Evolutionary conservation across 2,888 invertebrate species (phyloP).

Genomic region (Lagria hirta): DNA sequence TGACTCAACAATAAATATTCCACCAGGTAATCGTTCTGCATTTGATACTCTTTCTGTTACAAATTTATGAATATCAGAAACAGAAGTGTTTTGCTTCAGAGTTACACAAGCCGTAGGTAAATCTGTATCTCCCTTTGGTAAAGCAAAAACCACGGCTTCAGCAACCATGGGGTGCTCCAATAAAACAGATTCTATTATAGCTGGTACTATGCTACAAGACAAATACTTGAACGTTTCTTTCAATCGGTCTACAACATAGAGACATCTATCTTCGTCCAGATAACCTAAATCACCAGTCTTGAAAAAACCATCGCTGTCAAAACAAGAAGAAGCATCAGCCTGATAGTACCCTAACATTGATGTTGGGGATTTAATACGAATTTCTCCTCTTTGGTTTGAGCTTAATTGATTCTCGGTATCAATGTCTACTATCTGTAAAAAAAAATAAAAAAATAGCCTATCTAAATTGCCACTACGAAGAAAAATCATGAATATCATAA

Average conservation of each 20-base stretch:
- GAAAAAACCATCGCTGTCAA: slow-evolving; percentile 54
- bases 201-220: slow-evolving; percentile 52
- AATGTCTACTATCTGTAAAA: slow-evolving; percentile 33
- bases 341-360: slow-evolving; percentile 54
- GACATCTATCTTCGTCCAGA: slow-evolving; percentile 54
- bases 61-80: slow-evolving; percentile 34
- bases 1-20: slow-evolving; percentile 35
- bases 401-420: slow-evolving; percentile 35
- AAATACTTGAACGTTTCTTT: slow-evolving; percentile 57
- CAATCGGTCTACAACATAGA: slow-evolving; percentile 55
- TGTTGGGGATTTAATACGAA: slow-evolving; percentile 53
- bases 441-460: too few species aligned
- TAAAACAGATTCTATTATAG: slow-evolving; percentile 37
- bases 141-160: slow-evolving; percentile 38
- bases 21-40: slow-evolving; percentile 38
- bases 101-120: slow-evolving; percentile 37
- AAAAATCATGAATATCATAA: too few species aligned
- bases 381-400: slow-evolving; percentile 56
- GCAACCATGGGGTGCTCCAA: slow-evolving; percentile 39
- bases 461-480: too few species aligned
- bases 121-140: slow-evolving; percentile 41
- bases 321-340: slow-evolving; percentile 49
- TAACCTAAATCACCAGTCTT: slow-evolving; percentile 58
- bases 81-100: slow-evolving; percentile 14
- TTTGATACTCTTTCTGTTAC: slow-evolving; percentile 37